Conservation (phyloP, 2,888 invertebrate genomes). For the Drosophila nigritarsus region DNA sequence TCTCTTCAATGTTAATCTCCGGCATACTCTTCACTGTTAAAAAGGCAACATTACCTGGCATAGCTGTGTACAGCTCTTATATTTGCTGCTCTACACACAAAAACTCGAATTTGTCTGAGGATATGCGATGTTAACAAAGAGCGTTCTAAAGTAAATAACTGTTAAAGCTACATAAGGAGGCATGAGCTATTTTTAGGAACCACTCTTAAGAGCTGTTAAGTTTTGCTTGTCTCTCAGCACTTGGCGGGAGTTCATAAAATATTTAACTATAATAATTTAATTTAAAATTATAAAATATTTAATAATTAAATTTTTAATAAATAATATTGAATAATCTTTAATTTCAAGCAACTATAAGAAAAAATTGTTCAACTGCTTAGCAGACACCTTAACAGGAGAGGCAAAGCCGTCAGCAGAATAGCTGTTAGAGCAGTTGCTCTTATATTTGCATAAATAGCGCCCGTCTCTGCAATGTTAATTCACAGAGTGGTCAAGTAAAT, state of each 20-base stretch:
- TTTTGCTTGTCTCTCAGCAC: neutral
- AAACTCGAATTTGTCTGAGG: neutral
- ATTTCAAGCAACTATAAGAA: neutral
- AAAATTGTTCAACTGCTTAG: neutral
- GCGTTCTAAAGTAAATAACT: constrained; percentile 19
- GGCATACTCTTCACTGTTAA: neutral
- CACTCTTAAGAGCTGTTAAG: neutral
- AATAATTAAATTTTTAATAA: neutral
- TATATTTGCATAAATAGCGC: neutral
- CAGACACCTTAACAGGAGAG: neutral
- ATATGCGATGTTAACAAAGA: constrained; percentile 22
- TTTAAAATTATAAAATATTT: neutral
- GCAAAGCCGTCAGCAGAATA: neutral
- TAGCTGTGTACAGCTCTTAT: neutral
- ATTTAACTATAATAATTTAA: neutral
- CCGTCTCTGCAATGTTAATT: constrained; percentile 17
- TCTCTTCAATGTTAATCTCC: neutral
- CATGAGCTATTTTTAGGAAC: neutral
- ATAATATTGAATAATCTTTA: neutral
- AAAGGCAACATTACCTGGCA: neutral
- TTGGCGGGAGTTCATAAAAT: neutral
- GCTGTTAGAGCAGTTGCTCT: neutral
- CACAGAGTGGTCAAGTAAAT: constrained; percentile 22
- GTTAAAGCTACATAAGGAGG: neutral
- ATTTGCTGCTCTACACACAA: neutral